Evolutionary conservation across 2,888 invertebrate species (phyloP), one percentile per base, ranked within the genome.

Genomic region (Phortica okadai): DNA sequence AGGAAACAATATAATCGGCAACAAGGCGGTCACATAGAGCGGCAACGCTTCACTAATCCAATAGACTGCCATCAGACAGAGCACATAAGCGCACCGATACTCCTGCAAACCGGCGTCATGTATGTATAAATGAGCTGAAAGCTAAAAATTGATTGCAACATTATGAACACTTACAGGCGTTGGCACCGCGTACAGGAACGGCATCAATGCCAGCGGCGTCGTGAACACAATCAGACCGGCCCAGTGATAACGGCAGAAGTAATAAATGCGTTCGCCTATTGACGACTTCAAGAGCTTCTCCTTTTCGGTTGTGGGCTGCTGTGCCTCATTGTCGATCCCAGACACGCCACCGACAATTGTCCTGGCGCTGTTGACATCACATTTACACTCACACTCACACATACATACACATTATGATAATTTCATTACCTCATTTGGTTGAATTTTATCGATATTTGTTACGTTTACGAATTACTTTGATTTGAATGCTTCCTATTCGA

Each of bases 21-120:
- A 92, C 90, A 96, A 93, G 0, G 96, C 95, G 1, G 96, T 96
- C 10, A 96, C 94, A 0, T 96, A 94, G 7, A 96, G 91, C 0
- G 96, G 96, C 0, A 96, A 91, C 0, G 94, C 94, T 89, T 96
- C 96, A 72, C 95, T 93, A 82, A 96, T 95, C 96, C 96, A 96
- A 89, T 93, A 96, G 69, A 94, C 92, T 0, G 95, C 95, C 96
- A 96, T 96, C 77, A 96, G 91, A 0, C 94, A 89, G 0, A 96
- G 95, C 11, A 96, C 94, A 90, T 95, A 97, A 88, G 95, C 94
- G 86, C 96, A 96, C 92, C 94, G 92, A 88, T 93, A 93, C 74
- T 94, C 93, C 93, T 94, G 91, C n/a, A 44, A 25, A 66, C 50
- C 8, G 50, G 54, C n/a, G n/a, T 54, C 10, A 56, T 6, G 16